Evolutionary conservation across 1,140 invertebrate genomes (phyloP).

Genomic region (Drosophila micromelanica): DNA sequence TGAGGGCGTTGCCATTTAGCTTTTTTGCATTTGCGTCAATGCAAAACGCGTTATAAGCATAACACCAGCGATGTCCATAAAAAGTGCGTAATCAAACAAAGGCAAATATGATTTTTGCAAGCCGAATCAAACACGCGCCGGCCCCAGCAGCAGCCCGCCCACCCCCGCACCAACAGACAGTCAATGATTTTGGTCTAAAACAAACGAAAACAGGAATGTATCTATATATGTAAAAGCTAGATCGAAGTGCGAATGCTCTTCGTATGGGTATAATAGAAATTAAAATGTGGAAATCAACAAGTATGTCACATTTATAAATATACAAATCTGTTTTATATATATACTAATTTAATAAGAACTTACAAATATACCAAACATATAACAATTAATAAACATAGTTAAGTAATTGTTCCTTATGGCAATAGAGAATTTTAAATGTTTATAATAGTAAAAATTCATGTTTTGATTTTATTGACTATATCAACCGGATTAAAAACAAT

Average conservation of each 20-base stretch:
- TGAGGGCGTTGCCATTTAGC: constrained; percentile 29
- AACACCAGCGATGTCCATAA: constrained; percentile 37
- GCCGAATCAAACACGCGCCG: constrained; percentile 40
- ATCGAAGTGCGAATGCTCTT: constrained; percentile 13
- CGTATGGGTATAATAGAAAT: neutral
- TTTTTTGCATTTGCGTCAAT: constrained; percentile 52
- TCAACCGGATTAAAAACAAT: too few species aligned
- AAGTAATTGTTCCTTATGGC: too few species aligned
- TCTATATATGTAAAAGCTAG: neutral
- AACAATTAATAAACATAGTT: too few species aligned
- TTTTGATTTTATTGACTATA: too few species aligned
- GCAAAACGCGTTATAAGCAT: constrained; percentile 44
- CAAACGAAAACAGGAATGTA: constrained; percentile 21
- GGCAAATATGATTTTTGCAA: constrained; percentile 15
- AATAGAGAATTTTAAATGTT: too few species aligned
- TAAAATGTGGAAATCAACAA: too few species aligned
- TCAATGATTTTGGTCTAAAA: constrained; percentile 8
- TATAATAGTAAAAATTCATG: too few species aligned
- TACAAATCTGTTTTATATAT: too few species aligned
- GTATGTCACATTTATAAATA: too few species aligned
- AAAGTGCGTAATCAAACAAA: constrained; percentile 61
- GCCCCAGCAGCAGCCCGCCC: neutral
- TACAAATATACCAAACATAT: too few species aligned
- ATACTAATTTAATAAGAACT: too few species aligned
- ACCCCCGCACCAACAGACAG: neutral